A percentile compares a stretch with the other conserved stretches of the same genome.
These are phyloP conservation scores for Rostratula benghalensis DNA, from an alignment of 2,113 vertebrate species.

Conservation along the genomic window DNA sequence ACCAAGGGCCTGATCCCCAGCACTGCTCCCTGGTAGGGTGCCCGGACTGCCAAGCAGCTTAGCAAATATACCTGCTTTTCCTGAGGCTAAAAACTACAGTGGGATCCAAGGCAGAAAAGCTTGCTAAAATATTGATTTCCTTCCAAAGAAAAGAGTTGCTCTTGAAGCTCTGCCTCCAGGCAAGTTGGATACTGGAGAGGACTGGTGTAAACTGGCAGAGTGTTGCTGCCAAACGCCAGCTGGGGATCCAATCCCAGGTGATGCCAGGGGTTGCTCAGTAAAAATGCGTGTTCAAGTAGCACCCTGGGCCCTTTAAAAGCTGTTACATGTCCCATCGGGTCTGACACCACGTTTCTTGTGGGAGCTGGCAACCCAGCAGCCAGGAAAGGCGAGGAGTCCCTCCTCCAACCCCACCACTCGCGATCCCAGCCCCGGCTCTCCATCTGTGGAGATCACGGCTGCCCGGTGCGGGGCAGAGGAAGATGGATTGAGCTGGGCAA, in stretches of 20 bases:
- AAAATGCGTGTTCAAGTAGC: background rate
- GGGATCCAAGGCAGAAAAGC: background rate
- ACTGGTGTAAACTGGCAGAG: background rate
- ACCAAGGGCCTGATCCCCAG: background rate
- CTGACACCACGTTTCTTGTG: background rate
- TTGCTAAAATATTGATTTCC: constrained; percentile 6
- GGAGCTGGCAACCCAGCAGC: background rate
- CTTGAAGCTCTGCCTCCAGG: background rate
- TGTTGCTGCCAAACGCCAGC: background rate
- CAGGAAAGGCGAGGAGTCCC: background rate
- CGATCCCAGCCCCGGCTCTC: background rate
- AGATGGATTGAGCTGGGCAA: constrained; percentile 71
- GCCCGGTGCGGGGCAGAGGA: background rate
- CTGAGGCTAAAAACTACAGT: background rate
- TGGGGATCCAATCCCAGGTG: background rate
- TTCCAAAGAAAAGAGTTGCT: background rate
- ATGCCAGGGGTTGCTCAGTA: background rate
- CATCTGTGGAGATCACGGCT: background rate
- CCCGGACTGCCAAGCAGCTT: background rate
- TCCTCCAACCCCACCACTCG: accelerated
- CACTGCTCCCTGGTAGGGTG: background rate
- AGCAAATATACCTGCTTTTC: background rate
- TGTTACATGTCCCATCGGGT: accelerated
- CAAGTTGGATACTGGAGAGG: background rate
- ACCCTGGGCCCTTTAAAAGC: background rate